Evolutionary conservation across 2,888 invertebrate genomes (phyloP), one percentile per base, ranked within the genome.

Genomic region (Andrena marginata): DNA sequence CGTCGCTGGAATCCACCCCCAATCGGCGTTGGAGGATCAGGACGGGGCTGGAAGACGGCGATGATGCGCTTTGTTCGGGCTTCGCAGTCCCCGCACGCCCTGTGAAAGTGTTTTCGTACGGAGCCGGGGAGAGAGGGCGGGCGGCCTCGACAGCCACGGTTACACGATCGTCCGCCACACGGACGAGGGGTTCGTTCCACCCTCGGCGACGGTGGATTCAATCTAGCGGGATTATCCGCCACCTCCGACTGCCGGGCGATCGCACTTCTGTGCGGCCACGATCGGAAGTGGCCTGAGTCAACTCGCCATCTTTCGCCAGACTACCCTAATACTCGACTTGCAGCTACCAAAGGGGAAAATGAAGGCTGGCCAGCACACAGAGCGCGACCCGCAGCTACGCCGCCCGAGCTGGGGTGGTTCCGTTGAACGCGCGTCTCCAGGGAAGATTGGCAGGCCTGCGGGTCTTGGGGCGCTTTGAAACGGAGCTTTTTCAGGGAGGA

Each of bases 141-240:
- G 23, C 49, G 62, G 72, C 23, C 20, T 26, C 16, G 16, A 16
- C 13, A 20, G 56, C 7, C 33, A 80, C 48, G 60, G 73, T 77
- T 76, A 73, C 73, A 74, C 51, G 63, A 74, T 71, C 84, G 77
- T 69, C 62, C 54, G 16, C 26, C 42, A 23, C 71, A 51, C n/a
- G 33, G 49, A 35, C 42, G 71, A 59, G 29, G 48, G 35, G 54
- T 49, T 62, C 35, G 70, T 56, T 42, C 42, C 42, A 68, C 54
- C 35, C 35, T 62, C 54, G 62, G 42, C 60, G 67, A 73, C 69
- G 82, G 68, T 81, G 88, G 90, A 91, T 91, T 91, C 90, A 91
- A 91, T 91, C 90, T 90, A 89, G 87, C 73, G 70, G 91, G 91
- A 91, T 91, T 89, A 91, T 88, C 85, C 85, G 73, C 33, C 42